Evolutionary conservation across 2,113 vertebrate genomes (phyloP).

Genomic region (Perca flavescens): DNA sequence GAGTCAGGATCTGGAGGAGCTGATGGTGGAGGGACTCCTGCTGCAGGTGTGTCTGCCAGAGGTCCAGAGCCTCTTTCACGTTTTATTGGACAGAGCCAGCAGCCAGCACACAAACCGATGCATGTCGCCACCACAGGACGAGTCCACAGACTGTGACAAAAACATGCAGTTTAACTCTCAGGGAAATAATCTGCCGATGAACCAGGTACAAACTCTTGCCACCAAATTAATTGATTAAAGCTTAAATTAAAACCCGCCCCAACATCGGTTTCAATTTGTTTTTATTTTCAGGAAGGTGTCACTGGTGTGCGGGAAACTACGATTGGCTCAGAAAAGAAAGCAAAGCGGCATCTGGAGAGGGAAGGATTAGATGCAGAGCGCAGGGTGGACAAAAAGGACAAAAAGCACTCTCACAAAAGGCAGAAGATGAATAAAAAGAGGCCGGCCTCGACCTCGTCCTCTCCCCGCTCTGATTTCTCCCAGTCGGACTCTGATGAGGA

Average conservation of each 20-base stretch:
- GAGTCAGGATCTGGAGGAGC: slow-evolving; percentile 90
- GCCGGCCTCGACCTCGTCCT: slow-evolving; percentile 83
- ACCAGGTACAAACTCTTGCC: slow-evolving; percentile 62
- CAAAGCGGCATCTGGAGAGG: slow-evolving; percentile 90
- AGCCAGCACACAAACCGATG: slow-evolving; percentile 68
- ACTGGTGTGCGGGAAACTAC: slow-evolving; percentile 80
- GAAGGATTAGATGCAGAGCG: slow-evolving; percentile 81
- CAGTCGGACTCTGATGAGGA: slow-evolving; percentile 95
- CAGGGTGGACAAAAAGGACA: slow-evolving; percentile 81
- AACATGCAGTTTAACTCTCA: slow-evolving; percentile 75
- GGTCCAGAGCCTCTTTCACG: slow-evolving; percentile 90
- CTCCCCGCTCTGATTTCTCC: slow-evolving; percentile 88
- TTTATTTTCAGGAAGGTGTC: slow-evolving; percentile 72
- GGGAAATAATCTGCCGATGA: slow-evolving; percentile 62
- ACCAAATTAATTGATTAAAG: not conserved
- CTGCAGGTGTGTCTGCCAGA: slow-evolving; percentile 94
- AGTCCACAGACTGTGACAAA: slow-evolving; percentile 76
- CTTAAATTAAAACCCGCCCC: not conserved
- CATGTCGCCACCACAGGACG: slow-evolving; percentile 68
- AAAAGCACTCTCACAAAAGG: slow-evolving; percentile 89
- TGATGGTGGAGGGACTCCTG: slow-evolving; percentile 96
- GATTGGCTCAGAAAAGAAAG: slow-evolving; percentile 87
- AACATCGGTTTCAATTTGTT: not conserved
- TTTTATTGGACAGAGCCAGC: slow-evolving; percentile 86
- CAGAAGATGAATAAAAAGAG: slow-evolving; percentile 86